phyloP scores from a whole-genome alignment of 2,797 vertebrate species.

The Pithecia hirsuta region DNA sequence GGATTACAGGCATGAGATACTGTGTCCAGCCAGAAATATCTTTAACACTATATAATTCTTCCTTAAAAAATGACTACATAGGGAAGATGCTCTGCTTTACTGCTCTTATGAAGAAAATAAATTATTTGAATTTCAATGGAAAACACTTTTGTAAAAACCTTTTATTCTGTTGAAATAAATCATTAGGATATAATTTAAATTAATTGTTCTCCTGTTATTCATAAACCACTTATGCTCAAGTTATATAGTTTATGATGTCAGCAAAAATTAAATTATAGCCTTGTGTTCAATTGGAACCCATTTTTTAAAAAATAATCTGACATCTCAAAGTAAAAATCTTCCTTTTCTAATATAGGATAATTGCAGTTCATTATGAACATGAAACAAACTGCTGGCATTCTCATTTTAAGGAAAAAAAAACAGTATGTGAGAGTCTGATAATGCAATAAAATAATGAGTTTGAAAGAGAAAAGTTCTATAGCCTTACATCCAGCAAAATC shows the following conservation, averaged over 20 bases:
- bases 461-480: not conserved
- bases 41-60: not conserved
- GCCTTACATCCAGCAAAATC: not conserved
- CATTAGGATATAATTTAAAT: conserved; percentile 65
- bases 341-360: conserved; percentile 46
- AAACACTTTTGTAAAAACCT: not conserved
- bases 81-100: not conserved
- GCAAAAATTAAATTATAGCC: conserved; percentile 73
- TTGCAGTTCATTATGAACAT: conserved; percentile 68
- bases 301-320: conserved; percentile 68
- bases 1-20: not conserved
- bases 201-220: conserved; percentile 70
- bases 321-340: conserved; percentile 67
- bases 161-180: conserved; percentile 58
- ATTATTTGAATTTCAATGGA: conserved; percentile 45
- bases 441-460: conserved; percentile 41
- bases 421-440: not conserved
- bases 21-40: not conserved
- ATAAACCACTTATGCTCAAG: conserved; percentile 49
- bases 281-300: conserved; percentile 54
- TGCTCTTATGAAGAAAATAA: not conserved
- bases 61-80: not conserved
- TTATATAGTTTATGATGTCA: conserved; percentile 58
- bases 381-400: conserved; percentile 33
- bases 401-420: conserved; percentile 7